Percentiles rank a stretch among this genome's conserved stretches.
phyloP scores from a whole-genome alignment of 2,888 invertebrate genomes.

The Acleris cristana region DNA sequence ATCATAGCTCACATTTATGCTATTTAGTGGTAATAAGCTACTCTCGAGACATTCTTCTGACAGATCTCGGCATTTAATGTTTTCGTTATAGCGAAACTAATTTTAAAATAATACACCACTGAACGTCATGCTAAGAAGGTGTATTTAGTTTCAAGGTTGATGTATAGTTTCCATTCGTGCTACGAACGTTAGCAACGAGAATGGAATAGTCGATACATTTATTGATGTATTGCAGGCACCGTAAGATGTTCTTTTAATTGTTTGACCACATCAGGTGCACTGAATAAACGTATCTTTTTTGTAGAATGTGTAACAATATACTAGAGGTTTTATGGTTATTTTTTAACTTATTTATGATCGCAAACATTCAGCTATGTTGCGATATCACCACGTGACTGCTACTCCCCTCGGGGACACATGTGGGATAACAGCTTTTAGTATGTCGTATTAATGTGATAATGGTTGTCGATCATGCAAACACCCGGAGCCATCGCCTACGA shows the following conservation, averaged over 20 bases:
- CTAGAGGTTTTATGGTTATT: slow-evolving; percentile 29
- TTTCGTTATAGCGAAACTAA: no score
- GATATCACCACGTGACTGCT: slow-evolving; percentile 7
- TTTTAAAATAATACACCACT: no score
- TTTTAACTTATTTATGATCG: slow-evolving; percentile 17
- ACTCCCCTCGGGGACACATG: slow-evolving; percentile 60
- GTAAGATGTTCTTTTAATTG: background rate
- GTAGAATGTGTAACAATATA: background rate
- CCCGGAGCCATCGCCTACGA: slow-evolving; percentile 71
- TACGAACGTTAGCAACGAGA: no score
- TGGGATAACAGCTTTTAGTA: slow-evolving; percentile 70
- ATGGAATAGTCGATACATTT: no score
- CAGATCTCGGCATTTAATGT: no score
- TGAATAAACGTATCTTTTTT: background rate
- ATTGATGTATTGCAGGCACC: no score
- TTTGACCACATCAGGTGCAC: background rate
- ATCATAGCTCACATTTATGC: no score
- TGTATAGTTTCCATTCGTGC: no score
- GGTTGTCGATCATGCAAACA: slow-evolving; percentile 83
- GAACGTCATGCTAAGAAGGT: no score
- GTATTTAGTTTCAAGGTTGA: no score
- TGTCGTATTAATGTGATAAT: slow-evolving; percentile 81
- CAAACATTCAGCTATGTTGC: background rate
- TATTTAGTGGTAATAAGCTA: no score
- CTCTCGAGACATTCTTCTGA: no score